phyloP scores from a whole-genome alignment of 2,113 vertebrate genomes.

The human (Homo sapiens) region GRCh38 chr7:136950001-136950500 shows the following conservation, averaged over 20 bases:
- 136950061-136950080: not conserved
- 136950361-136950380: too few species aligned
- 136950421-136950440: too few species aligned
- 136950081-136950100: not conserved
- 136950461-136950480: too few species aligned
- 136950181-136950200: not conserved
- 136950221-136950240: not conserved
- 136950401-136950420: too few species aligned
- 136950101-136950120: not conserved
- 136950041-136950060: not conserved
- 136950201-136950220: not conserved
- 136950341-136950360: too few species aligned
- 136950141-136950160: not conserved
- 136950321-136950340: too few species aligned
- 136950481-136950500: too few species aligned
- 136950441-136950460: too few species aligned
- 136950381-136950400: too few species aligned
- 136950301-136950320: too few species aligned
- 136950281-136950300: too few species aligned
- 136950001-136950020: not conserved
- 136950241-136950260: not conserved
- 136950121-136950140: not conserved
- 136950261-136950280: too few species aligned
- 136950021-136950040: not conserved
- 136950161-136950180: not conserved